Conservation (phyloP, 2,888 invertebrate species). For the Tetheella fluctuosa region DNA sequence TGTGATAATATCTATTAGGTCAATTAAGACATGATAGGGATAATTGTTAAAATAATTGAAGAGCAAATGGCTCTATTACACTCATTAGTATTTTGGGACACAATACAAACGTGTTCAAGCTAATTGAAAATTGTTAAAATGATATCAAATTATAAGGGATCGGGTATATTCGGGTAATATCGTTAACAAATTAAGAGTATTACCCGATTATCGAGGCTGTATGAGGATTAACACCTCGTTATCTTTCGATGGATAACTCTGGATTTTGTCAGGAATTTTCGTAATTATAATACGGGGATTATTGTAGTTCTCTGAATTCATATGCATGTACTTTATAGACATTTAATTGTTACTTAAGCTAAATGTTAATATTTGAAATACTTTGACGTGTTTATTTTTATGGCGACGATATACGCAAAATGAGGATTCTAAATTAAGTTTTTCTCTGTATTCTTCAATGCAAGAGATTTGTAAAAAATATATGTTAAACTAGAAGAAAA, state of each 20-base stretch:
- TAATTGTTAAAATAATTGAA: neutral
- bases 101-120: neutral
- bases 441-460: too few relatives aligned
- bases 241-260: neutral
- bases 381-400: too few relatives aligned
- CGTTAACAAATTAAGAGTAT: constrained; percentile 11
- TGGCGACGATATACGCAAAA: too few relatives aligned
- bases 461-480: too few relatives aligned
- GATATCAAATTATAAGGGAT: neutral
- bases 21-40: neutral
- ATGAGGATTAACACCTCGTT: constrained; percentile 1
- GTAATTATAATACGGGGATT: neutral
- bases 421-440: too few relatives aligned
- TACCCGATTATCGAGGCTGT: constrained; percentile 2
- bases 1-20: too few relatives aligned
- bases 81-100: neutral
- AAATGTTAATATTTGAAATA: too few relatives aligned
- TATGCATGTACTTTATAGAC: too few relatives aligned
- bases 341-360: too few relatives aligned
- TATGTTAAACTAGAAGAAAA: too few relatives aligned
- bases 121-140: constrained; percentile 4
- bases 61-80: neutral
- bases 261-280: neutral
- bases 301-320: too few relatives aligned
- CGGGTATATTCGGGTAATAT: neutral